Base-by-base conservation (phyloP, 1,140 invertebrate genomes). In the Thaumetopoea pityocampa region DNA sequence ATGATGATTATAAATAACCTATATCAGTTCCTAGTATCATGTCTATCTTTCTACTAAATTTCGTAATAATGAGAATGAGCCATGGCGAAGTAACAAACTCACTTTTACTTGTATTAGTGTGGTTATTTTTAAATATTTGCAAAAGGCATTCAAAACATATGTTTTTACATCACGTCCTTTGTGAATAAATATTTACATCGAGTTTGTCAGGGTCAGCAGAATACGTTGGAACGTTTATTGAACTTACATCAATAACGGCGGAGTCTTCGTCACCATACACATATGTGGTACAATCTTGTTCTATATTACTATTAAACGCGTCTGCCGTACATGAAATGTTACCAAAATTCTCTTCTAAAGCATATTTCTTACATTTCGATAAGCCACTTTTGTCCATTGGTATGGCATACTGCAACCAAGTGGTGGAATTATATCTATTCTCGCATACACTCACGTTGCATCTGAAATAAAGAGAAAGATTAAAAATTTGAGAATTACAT, bases 231-330 rank as follows among this genome's bases (percentile, higher is more conserved):
- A 7, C 19, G 20, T 12, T 7, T 18, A 19, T 49, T n/a, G n/a
- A n/a, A 68, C 78, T 78, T 42, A 82, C 78, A 51, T 82, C 78
- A 55, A 55, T 78, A 3, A 82, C 74, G 3, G 58, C 63, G 0
- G 74, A 79, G 43, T 82, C 60, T 27, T 69, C 71, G 7, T 72
- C 50, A 18, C 57, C 61, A n/a, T 79, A 79, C 0, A 72, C 52
- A 54, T 61, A 74, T 5, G 40, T 22, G 5, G 49, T 15, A 27
- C 78, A 82, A 5, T 52, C 28, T 26, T 49, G 36, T 5, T 22
- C 32, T 2, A 15, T 23, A 1, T 36, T 40, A 1, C 12, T 54
- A 41, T 67, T 34, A 20, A 82, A 82, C 5, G 35, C 34, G 1
- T 56, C 35, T 3, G 47, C 43, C 2, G 14, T 42, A 41, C 74